phyloP scores from a whole-genome alignment of 2,797 vertebrate genomes.

The Zonotrichia albicollis region DNA sequence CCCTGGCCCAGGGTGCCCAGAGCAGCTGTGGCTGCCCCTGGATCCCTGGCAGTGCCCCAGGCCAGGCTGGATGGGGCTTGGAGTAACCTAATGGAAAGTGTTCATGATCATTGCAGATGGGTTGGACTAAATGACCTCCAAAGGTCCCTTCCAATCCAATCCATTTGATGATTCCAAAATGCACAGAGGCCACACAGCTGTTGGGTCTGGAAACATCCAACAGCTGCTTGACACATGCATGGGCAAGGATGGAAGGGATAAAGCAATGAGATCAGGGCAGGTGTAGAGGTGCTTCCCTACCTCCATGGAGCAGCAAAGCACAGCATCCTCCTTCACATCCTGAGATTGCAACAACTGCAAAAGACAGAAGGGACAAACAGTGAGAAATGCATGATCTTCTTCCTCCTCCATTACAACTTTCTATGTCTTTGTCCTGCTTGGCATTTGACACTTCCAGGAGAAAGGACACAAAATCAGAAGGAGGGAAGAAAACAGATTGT shows the following conservation, averaged over 20 bases:
- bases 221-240: rapidly evolving
- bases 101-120: background rate
- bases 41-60: background rate
- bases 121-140: rapidly evolving
- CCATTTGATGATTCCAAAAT: background rate
- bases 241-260: background rate
- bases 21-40: background rate
- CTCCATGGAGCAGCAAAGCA: constrained; percentile 98
- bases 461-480: background rate
- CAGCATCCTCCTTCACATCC: constrained; percentile 95
- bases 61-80: rapidly evolving
- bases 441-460: background rate
- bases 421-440: background rate
- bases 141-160: background rate
- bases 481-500: background rate
- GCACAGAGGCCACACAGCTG: background rate
- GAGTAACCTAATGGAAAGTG: background rate
- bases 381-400: background rate
- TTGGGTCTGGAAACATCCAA: background rate
- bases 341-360: constrained; percentile 91
- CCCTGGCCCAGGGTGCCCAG: too few species aligned
- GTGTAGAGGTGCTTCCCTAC: constrained; percentile 70
- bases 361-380: background rate
- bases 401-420: background rate
- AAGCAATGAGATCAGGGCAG: background rate